Conservation (phyloP, 2,113 vertebrate genomes). For the Artemisiospiza belli region DNA sequence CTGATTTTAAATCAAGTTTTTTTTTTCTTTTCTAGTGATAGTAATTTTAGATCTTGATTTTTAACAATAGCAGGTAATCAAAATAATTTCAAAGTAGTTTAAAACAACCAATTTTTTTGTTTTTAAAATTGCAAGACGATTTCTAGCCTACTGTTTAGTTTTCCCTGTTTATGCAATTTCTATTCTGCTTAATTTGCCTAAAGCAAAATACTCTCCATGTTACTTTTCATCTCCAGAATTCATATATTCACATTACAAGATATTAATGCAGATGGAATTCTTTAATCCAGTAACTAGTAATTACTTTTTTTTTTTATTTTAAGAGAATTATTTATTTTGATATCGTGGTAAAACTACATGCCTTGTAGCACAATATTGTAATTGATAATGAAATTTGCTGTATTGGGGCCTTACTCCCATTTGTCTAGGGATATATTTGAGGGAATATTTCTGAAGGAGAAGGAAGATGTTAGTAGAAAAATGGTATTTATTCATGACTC, state of each 20-base stretch:
- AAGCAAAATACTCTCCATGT: not conserved
- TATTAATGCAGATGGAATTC: not conserved
- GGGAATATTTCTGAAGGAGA: not conserved
- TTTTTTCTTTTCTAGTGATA: not conserved
- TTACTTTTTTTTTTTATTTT: not conserved
- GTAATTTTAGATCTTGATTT: not conserved
- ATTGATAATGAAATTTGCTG: not conserved
- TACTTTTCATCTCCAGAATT: not conserved
- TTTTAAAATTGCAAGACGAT: not conserved
- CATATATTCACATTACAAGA: not conserved
- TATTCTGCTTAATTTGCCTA: not conserved
- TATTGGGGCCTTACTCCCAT: not conserved
- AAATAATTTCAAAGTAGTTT: not conserved
- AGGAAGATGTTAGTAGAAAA: not conserved
- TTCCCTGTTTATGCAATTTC: not conserved
- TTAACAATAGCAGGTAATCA: not conserved
- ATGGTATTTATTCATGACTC: not conserved
- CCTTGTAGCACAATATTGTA: not conserved
- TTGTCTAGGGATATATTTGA: not conserved
- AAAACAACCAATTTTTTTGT: not conserved
- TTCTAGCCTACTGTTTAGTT: not conserved
- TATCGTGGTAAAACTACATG: not conserved
- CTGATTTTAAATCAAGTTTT: not conserved
- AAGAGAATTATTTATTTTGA: not conserved
- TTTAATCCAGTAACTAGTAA: not conserved